A percentile compares a stretch with the other conserved stretches of the same genome.
Evolutionary conservation across 2,797 vertebrate genomes (phyloP).

Genomic region (Limnodromus scolopaceus): DNA sequence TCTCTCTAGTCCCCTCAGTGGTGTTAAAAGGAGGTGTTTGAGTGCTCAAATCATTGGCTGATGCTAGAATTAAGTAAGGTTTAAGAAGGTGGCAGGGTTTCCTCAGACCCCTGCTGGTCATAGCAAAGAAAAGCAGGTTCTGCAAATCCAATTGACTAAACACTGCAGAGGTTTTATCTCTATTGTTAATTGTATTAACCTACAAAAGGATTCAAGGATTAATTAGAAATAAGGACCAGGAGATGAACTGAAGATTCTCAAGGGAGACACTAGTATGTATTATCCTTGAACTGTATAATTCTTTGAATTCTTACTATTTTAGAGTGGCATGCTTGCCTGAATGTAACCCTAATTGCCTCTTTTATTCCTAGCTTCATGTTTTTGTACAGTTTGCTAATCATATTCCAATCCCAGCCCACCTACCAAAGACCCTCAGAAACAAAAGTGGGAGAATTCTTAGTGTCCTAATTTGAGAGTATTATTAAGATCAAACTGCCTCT

Average conservation of each 20-base stretch:
- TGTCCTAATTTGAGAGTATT: conserved; percentile 22
- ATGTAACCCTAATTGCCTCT: conserved; percentile 37
- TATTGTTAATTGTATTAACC: conserved; percentile 49
- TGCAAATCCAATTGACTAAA: conserved; percentile 27
- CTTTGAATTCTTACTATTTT: conserved; percentile 41
- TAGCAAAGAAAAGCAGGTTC: neutral
- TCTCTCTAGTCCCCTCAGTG: neutral
- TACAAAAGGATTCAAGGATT: conserved; percentile 53
- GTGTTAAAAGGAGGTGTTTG: neutral
- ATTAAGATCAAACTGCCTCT: conserved; percentile 6
- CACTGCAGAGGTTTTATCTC: neutral
- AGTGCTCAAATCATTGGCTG: neutral
- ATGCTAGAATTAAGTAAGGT: neutral
- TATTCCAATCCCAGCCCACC: neutral
- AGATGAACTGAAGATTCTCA: conserved; percentile 50
- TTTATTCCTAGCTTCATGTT: neutral
- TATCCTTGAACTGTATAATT: conserved; percentile 56
- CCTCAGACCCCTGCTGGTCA: conserved; percentile 2
- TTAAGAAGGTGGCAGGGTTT: neutral
- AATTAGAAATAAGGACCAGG: conserved; percentile 54
- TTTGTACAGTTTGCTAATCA: conserved; percentile 37
- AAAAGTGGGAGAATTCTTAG: neutral
- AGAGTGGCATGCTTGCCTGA: conserved; percentile 14
- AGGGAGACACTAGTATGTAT: neutral
- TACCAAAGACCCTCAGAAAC: conserved; percentile 16